Conservation (phyloP, 2,797 vertebrate species). For the Phrynocephalus forsythii region DNA sequence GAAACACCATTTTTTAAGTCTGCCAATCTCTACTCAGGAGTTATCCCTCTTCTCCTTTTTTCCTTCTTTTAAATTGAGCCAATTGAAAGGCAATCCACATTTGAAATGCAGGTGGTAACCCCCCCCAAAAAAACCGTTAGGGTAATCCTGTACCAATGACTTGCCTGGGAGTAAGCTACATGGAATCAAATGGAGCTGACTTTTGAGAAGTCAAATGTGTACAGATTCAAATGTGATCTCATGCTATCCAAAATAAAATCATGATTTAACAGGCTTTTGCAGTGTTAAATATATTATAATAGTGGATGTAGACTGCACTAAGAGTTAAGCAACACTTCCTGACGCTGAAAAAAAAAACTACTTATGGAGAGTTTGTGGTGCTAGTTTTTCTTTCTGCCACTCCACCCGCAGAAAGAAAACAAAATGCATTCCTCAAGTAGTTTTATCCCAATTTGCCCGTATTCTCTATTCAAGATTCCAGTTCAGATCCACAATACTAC, state of each 20-base stretch:
- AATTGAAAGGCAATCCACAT: slow-evolving; percentile 37
- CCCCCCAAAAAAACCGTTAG: slow-evolving; percentile 19
- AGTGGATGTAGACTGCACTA: neutral
- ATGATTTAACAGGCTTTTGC: slow-evolving; percentile 2
- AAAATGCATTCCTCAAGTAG: neutral
- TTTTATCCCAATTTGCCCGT: neutral
- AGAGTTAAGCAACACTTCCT: neutral
- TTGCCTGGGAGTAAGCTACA: neutral
- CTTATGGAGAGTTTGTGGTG: neutral
- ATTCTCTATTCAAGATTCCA: neutral
- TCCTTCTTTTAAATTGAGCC: slow-evolving; percentile 21
- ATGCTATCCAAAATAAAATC: slow-evolving; percentile 19
- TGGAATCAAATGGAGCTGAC: neutral
- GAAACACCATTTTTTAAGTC: too few species aligned
- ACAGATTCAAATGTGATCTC: slow-evolving; percentile 24
- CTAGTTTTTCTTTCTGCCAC: neutral
- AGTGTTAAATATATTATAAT: neutral
- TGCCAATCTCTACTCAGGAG: too few species aligned
- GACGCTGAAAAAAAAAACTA: neutral
- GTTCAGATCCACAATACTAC: neutral
- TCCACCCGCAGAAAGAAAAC: neutral
- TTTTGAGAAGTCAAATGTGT: neutral
- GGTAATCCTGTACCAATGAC: neutral
- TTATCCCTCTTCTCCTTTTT: neutral
- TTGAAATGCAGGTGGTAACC: slow-evolving; percentile 44